Evolutionary conservation across 2,888 invertebrate species (phyloP).

Genomic region (Aleiodes testaceus): DNA sequence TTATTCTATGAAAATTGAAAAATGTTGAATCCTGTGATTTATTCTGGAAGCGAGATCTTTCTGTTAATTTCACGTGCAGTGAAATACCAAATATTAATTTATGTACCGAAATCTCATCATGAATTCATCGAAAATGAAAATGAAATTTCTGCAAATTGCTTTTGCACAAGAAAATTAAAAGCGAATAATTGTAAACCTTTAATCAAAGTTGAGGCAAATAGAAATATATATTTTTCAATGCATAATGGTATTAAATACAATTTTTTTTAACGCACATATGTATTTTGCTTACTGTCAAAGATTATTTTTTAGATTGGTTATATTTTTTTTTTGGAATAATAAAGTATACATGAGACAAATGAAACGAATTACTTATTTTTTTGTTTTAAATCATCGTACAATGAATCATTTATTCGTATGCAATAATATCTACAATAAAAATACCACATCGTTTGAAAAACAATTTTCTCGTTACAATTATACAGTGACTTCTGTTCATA

Average conservation of each 20-base stretch:
- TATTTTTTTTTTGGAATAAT: conserved; percentile 1
- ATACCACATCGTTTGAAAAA: conserved; percentile 73
- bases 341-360: conserved; percentile 12
- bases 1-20: conserved; percentile 2
- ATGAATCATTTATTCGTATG: conserved; percentile 72
- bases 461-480: conserved; percentile 71
- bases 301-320: conserved; percentile 20
- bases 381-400: conserved; percentile 56
- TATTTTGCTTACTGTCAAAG: conserved; percentile 22
- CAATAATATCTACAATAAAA: conserved; percentile 73
- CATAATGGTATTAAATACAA: conserved; percentile 42
- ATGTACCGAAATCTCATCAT: background rate
- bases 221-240: conserved; percentile 52
- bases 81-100: conserved; percentile 30
- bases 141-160: conserved; percentile 25
- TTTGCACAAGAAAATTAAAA: conserved; percentile 29
- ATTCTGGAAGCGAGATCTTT: conserved; percentile 23
- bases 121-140: conserved; percentile 21
- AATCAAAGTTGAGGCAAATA: conserved; percentile 40
- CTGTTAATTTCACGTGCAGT: conserved; percentile 11
- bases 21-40: background rate
- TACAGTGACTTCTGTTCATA: conserved; percentile 67
- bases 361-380: conserved; percentile 1
- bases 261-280: conserved; percentile 55
- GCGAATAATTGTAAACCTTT: conserved; percentile 30